phyloP scores from a whole-genome alignment of 2,888 invertebrate genomes.

The Sympetrum striolatum region DNA sequence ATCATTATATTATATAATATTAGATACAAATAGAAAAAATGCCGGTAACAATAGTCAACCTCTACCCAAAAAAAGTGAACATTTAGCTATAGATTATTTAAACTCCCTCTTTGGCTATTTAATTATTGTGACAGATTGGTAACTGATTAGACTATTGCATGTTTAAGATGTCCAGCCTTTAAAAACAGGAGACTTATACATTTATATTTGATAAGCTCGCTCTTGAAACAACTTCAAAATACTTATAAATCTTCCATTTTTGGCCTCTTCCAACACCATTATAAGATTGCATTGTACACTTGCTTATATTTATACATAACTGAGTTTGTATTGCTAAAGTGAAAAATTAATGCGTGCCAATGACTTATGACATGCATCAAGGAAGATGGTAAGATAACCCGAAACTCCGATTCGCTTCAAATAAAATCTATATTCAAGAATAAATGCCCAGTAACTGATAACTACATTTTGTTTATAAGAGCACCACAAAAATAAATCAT shows the following conservation, averaged over 20 bases:
- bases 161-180: conserved; percentile 40
- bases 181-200: conserved; percentile 40
- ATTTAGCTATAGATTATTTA: conserved; percentile 36
- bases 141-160: conserved; percentile 44
- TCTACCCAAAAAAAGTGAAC: conserved; percentile 41
- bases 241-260: conserved; percentile 39
- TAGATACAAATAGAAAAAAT: conserved; percentile 35
- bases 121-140: conserved; percentile 39
- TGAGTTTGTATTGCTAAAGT: conserved; percentile 37
- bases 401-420: conserved; percentile 39
- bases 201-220: conserved; percentile 42
- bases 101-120: conserved; percentile 44
- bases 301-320: conserved; percentile 35
- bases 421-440: conserved; percentile 19
- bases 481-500: conserved; percentile 18
- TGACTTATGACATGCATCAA: conserved; percentile 20
- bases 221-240: conserved; percentile 39
- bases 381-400: conserved; percentile 42
- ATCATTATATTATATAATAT: conserved; percentile 29
- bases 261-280: conserved; percentile 40
- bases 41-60: conserved; percentile 43
- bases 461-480: not conserved
- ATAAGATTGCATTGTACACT: conserved; percentile 41
- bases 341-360: conserved; percentile 39
- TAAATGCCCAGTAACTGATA: conserved; percentile 38